Base-by-base conservation (phyloP, 37 sponge, comb jelly and placozoan genomes). In the Eunapius fragilis region DNA sequence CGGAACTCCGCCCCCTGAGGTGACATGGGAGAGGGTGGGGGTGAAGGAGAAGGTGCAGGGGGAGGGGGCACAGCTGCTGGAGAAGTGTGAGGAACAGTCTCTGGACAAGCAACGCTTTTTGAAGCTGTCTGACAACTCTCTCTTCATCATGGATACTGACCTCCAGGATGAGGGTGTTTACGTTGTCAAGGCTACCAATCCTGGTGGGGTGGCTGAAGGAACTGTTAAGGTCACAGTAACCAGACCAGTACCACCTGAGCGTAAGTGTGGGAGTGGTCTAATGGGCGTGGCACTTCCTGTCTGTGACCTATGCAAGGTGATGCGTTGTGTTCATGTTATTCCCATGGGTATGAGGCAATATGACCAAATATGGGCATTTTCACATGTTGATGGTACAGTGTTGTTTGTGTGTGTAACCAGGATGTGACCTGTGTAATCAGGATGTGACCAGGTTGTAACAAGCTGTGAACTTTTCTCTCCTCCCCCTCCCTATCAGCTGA, bases 131-230 rank as follows among this genome's bases (percentile, higher is more conserved):
- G 91, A 83, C 50, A 68, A 69, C 70, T 91, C 91, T 68, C 88
- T 87, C 82, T 81, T 87, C 79, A 72, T 83, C 74, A 67, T 72
- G 0, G 79, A 79, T 68, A 89, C 89, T 25, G 71, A 83, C 28
- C 81, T 77, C 19, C 68, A 84, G 33, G 91, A 93, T 26, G 78
- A 89, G 83, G 94, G 94, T 30, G 47, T 37, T 19, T 93, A 87
- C 70, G 50, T 82, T 1, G 91, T 93, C 28, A 80, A 67, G 23
- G 94, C 94, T 0, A 78, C 80, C 35, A 90, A 90, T 78, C 31
- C 70, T 31, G 71, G 75, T 38, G 91, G 94, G 31, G 27, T 3
- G 7, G 69, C 74, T 2, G 76, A 83, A 25, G 78, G 28, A 6
- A 31, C 31, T 0, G 88, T 93, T 22, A 31, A 50, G 19, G 82